Base-by-base conservation (phyloP, 2,888 invertebrate genomes). In the Drosophila robusta region DNA sequence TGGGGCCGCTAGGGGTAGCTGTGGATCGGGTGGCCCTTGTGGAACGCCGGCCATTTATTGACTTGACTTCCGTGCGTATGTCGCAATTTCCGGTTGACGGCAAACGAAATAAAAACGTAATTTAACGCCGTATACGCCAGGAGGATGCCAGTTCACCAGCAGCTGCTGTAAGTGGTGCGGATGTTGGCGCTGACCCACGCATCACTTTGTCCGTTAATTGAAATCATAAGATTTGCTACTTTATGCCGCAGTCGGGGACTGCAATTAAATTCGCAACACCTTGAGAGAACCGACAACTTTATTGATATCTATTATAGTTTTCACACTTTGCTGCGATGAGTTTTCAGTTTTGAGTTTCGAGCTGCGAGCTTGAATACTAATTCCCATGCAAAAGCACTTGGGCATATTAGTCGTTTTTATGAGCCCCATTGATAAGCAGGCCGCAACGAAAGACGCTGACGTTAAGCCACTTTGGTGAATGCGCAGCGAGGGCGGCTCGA, bases 1-100 rank as follows among this genome's bases (percentile, higher is more conserved):
- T 3, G 9, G 14, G 36, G 26, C 16, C 24, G 39, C 18, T 18
- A 22, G 44, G 36, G 34, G 14, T 18, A 2, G 51, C 26, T 29
- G 47, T 18, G 22, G 7, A 7, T 8, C 1, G 26, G 26, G 2
- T 3, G 26, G 11, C 11, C 11, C 11, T 8, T 45, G 67, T 52
- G 49, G 14, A 57, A 47, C 64, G 65, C 32, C 62, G 71, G 65
- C 78, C 80, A 78, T 78, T 87, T 84, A 89, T 89, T 89, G 89
- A 87, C 84, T 78, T 75, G 74, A 87, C 90, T 89, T 87, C 90
- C 90, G 90, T 89, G 89, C 89, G 85, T 90, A 77, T 89, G 90
- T 79, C 82, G 89, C 90, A 87, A 89, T 89, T 87, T 87, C 90
- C 87, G 90, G 75, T 78, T 84, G 67, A 84, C 69, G 74, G 85